These are phyloP conservation scores for Ophion costatus DNA, from an alignment of 2,888 invertebrate genomes.

Conservation along the genomic window DNA sequence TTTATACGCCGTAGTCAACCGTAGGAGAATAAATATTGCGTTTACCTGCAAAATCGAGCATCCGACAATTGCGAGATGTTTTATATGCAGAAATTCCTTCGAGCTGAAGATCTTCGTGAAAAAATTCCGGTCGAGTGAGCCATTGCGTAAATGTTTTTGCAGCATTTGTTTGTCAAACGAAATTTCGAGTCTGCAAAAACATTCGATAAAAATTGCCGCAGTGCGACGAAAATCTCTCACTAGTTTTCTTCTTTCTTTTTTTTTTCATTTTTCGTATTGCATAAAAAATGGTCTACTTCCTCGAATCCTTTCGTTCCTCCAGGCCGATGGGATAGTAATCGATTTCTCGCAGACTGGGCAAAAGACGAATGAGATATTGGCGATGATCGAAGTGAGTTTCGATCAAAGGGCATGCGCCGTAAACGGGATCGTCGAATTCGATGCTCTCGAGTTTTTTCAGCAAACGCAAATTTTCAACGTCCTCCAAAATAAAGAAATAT, in stretches of 20 bases:
- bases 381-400: slow-evolving; percentile 71
- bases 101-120: slow-evolving; percentile 59
- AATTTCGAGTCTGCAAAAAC: slow-evolving; percentile 64
- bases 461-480: slow-evolving; percentile 63
- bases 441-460: slow-evolving; percentile 66
- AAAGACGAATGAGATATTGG: slow-evolving; percentile 62
- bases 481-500: slow-evolving; percentile 59
- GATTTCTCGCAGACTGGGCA: slow-evolving; percentile 67
- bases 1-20: background rate
- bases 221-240: background rate
- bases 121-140: slow-evolving; percentile 46
- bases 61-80: slow-evolving; percentile 67
- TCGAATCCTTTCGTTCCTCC: slow-evolving; percentile 66
- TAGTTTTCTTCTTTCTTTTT: background rate
- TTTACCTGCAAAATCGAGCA: slow-evolving; percentile 70
- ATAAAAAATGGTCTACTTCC: slow-evolving; percentile 52
- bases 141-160: slow-evolving; percentile 58
- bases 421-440: slow-evolving; percentile 70
- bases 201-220: background rate
- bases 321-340: slow-evolving; percentile 67
- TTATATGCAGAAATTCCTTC: slow-evolving; percentile 62
- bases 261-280: background rate
- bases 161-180: slow-evolving; percentile 64
- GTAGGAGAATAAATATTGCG: background rate
- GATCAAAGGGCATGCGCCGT: slow-evolving; percentile 71